A percentile compares a stretch with the other conserved stretches of the same genome.
Evolutionary conservation across 2,113 vertebrate genomes (phyloP).

Genomic region (Oreotrochilus melanogaster): DNA sequence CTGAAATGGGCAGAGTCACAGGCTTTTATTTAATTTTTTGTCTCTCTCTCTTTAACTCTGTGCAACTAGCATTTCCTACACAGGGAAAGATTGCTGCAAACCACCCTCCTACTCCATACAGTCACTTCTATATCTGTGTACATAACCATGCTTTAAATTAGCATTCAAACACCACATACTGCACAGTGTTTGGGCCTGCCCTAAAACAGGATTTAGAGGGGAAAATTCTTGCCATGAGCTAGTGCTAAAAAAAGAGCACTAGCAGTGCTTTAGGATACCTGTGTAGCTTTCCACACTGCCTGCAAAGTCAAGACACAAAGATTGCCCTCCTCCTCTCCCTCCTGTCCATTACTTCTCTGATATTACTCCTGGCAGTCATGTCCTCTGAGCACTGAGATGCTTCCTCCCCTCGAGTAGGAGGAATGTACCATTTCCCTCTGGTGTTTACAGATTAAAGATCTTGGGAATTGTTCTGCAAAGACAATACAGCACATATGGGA

Average conservation of each 20-base stretch:
- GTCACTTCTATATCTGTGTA: neutral
- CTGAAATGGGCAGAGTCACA: neutral
- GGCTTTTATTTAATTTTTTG: neutral
- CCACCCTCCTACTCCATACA: neutral
- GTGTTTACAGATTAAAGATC: fast-evolving
- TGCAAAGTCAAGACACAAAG: neutral
- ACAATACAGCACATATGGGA: neutral
- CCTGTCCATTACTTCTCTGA: neutral
- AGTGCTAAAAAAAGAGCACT: neutral
- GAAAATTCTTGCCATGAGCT: neutral
- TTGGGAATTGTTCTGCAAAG: neutral
- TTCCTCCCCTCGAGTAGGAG: neutral
- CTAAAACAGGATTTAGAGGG: neutral
- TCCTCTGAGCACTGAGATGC: neutral
- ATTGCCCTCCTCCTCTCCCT: neutral
- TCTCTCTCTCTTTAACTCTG: neutral
- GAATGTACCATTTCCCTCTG: neutral
- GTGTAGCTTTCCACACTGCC: neutral
- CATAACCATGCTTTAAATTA: neutral
- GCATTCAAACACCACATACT: neutral
- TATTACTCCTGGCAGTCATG: neutral
- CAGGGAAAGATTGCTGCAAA: neutral
- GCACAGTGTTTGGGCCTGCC: neutral
- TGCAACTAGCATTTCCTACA: neutral
- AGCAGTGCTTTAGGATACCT: neutral